Base-by-base conservation (phyloP, 2,888 invertebrate species). In the Pseudolycoriella hygida region DNA sequence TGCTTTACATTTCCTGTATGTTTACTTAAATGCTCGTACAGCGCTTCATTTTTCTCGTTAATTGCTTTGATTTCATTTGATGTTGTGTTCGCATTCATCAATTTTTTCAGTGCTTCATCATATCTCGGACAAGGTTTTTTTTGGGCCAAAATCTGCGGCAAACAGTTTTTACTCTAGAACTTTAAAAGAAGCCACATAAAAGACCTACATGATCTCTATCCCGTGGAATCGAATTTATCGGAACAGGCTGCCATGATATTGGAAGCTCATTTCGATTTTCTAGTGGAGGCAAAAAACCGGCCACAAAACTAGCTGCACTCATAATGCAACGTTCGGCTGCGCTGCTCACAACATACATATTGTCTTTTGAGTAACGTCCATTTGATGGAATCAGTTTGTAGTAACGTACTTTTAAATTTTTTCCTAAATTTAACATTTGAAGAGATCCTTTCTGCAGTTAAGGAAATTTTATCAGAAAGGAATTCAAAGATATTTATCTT, bases 231-330 rank as follows among this genome's bases (percentile, higher is more conserved):
- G 84, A 77, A 61, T 85, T 83, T 2, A 93, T 77, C 6, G 93
- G 86, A 48, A 92, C 77, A 0, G 93, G 93, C 55, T 85, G 83
- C 93, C 93, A 94, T 1, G 64, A 59, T 46, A 76, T 60, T n/a
- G 65, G 65, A 25, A 64, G 49, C 11, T 56, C 49, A 50, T 62
- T 61, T 40, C 54, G 56, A 45, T 60, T 59, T 42, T 61, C 57
- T 47, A 69, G 54, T 31, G 61, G 62, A n/a, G 67, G 60, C 51
- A 71, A 57, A 50, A 77, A 67, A 1, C 86, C 90, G 1, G 88
- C 85, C 34, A 87, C 67, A 48, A 89, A 70, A 25, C 78, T 70
- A 58, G 84, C 78, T 0, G 86, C 90, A 57, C 88, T 90, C 81
- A 86, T 84, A 53, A 88, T 66, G 56, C 89, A 88, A 44, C 93